Base-by-base conservation (phyloP, 2,113 vertebrate genomes). In the Pachyramphus minor region DNA sequence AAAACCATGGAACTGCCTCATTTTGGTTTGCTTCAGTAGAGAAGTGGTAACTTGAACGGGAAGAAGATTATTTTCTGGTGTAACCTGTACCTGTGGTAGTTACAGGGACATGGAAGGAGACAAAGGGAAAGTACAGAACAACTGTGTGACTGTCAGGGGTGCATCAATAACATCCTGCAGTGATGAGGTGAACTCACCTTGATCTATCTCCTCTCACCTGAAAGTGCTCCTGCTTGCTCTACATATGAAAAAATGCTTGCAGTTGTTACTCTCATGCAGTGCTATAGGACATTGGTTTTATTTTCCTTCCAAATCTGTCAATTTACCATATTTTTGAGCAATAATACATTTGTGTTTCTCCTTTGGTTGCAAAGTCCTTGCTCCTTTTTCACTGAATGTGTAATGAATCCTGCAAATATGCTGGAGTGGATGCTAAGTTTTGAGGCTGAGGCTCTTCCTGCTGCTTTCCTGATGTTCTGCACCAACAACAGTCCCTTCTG, bases 211-310 rank as follows among this genome's bases (percentile, higher is more conserved):
- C 24, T 56, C 27, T 64, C 27, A 19, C 45, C 27, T 66, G 41
- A 17, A 60, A 59, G 12, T 45, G n/a, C 4, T 67, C 17, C 49
- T 68, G 20, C 49, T 69, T 64, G 25, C 4, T 74, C 53, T 39
- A 55, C 33, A 20, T 7, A 11, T 21, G 47, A 64, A 81, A 73
- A 78, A 8, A 14, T 15, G 19, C 27, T 74, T 84, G 44, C 6
- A 13, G 35, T 42, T 73, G 14, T 76, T 58, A 12, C 21, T 58
- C 8, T 59, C 28, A 12, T 10, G 16, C 4, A 39, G 13, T 33
- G 11, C 20, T 76, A 2, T 6, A 3, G 6, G 47, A 24, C 31
- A 27, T 37, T n/a, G 20, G 15, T 0, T 4, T 45, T 50, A 14
- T 76, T 63, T 87, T 30, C 15, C 20, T 55, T 59, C 63, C 30